Conservation (phyloP, 2,888 invertebrate genomes). For the Rhingia campestris region DNA sequence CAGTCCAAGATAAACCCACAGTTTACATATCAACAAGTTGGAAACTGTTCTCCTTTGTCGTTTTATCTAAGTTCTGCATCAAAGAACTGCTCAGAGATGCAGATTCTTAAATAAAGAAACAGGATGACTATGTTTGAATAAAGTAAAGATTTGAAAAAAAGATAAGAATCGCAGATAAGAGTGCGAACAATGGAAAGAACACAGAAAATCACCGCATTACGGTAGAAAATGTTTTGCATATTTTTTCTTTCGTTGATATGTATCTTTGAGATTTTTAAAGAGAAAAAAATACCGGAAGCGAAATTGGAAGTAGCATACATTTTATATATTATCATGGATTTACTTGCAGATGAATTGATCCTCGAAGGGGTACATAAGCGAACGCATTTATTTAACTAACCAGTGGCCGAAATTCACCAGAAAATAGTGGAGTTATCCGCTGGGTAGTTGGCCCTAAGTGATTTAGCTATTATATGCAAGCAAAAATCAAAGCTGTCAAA, state of each 20-base stretch:
- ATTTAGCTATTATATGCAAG: too few species aligned
- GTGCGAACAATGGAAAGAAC: background rate
- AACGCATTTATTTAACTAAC: too few species aligned
- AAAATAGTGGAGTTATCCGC: too few species aligned
- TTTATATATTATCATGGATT: too few species aligned
- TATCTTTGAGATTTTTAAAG: too few species aligned
- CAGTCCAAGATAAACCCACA: slow-evolving; percentile 18
- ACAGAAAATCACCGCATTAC: slow-evolving; percentile 15
- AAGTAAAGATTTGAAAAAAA: slow-evolving; percentile 19
- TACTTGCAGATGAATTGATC: too few species aligned
- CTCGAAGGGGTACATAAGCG: too few species aligned
- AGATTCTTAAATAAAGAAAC: slow-evolving; percentile 9
- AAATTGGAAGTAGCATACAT: too few species aligned
- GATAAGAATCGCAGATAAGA: slow-evolving; percentile 14
- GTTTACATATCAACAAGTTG: slow-evolving; percentile 9
- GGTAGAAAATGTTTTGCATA: background rate
- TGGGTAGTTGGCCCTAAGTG: too few species aligned
- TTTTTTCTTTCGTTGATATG: background rate
- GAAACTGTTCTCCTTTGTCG: slow-evolving; percentile 12
- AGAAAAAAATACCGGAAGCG: too few species aligned
- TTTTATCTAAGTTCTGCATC: background rate
- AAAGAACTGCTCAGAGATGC: slow-evolving; percentile 16
- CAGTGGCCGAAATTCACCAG: too few species aligned
- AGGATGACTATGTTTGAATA: slow-evolving; percentile 57
- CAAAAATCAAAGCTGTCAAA: too few species aligned